Evolutionary conservation across 2,797 vertebrate species (phyloP), one percentile per base, ranked within the genome.

Genomic region (Chiloscyllium punctatum): DNA sequence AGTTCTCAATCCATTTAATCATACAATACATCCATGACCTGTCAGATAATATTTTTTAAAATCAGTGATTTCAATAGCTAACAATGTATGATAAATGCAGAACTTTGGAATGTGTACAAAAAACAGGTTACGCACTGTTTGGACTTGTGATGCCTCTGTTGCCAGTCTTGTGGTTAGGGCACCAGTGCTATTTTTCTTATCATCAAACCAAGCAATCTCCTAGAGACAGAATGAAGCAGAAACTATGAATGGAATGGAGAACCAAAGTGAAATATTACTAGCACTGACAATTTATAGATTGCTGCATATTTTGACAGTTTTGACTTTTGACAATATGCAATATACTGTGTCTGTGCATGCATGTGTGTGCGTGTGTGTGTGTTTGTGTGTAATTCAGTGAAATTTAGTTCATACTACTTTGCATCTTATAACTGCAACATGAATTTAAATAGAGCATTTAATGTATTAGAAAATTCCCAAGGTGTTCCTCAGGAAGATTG

Each of bases 101-200:
- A 90, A 90, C 4, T 90, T n/a, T n/a, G 48, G 30, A 48, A 90
- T 90, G 33, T 33, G 53, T 33, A 33, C 15, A 66, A 62, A 66
- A n/a, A 33, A 18, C n/a, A 15, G 0, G 37, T 62, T 96, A 96
- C 96, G 37, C 94, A 96, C 77, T 30, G 94, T 96, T 96, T 97
- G 96, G 87, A 97, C 97, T 91, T 97, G 97, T 95, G 97, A 96
- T 62, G 96, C 96, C 96, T 97, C 96, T 96, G 33, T 96, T 57
- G 95, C 95, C 96, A 97, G 96, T 13, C 94, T 96, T 95, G 96
- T 96, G 95, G 96, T 96, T 88, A 97, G 96, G 96, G 86, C 95
- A 96, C 95, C 96, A 0, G 95, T 96, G 95, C 16, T 96, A 66
- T 96, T 97, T 97, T 96, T 96, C 95, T 96, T 96, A 94, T 97